These are phyloP conservation scores for Amazonetta brasiliensis DNA, from an alignment of 2,797 vertebrate genomes.

Conservation along the genomic window DNA sequence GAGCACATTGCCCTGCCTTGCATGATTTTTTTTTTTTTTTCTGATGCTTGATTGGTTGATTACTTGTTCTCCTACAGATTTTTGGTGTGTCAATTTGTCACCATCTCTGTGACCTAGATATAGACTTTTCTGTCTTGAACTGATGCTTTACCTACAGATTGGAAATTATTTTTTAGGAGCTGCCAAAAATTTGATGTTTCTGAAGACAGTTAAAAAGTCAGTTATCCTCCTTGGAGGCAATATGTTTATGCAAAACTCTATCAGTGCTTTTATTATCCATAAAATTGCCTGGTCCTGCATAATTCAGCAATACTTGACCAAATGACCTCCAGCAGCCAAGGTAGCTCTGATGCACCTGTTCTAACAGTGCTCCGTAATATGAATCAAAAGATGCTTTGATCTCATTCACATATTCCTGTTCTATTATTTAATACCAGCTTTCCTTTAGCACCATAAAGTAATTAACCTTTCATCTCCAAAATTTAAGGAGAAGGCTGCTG, in stretches of 20 bases:
- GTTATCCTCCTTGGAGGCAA: not conserved
- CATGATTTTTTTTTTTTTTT: fast-evolving
- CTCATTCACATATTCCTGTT: conserved; percentile 11
- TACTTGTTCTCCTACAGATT: not conserved
- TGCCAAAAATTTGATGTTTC: conserved; percentile 6
- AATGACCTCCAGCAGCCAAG: not conserved
- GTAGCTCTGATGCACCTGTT: not conserved
- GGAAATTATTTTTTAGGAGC: conserved; percentile 5
- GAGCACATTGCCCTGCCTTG: not conserved
- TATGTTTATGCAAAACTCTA: conserved; percentile 17
- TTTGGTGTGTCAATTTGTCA: not conserved
- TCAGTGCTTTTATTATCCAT: conserved; percentile 22
- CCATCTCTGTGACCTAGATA: not conserved
- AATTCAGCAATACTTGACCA: not conserved
- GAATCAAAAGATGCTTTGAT: not conserved
- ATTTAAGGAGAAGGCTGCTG: not conserved
- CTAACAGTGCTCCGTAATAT: not conserved
- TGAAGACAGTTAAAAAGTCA: not conserved
- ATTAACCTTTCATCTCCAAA: conserved; percentile 30
- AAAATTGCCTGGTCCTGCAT: conserved; percentile 12
- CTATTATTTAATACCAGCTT: conserved; percentile 26
- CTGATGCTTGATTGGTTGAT: not conserved
- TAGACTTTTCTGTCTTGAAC: not conserved
- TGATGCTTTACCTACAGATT: not conserved
- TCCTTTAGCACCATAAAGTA: not conserved